Evolutionary conservation across 64 coral and sea anemone genomes (phyloP).

Genomic region (Cladopsammia gracilis): DNA sequence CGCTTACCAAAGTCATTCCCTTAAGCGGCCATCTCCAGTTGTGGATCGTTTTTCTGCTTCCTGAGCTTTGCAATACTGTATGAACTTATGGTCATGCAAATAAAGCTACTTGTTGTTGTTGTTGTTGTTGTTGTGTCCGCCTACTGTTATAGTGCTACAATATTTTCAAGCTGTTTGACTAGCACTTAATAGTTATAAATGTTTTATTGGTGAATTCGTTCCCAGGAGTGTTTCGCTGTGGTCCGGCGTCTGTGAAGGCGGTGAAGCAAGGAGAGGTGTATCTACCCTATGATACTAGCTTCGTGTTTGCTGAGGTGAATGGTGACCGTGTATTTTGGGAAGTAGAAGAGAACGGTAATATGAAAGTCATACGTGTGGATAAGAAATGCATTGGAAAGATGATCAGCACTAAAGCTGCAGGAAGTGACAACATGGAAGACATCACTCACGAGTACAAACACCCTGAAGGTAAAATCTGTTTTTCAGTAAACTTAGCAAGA

Average conservation of each 20-base stretch:
- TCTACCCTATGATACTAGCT: slow-evolving; percentile 51
- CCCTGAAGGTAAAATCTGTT: slow-evolving; percentile 50
- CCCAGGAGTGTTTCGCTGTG: slow-evolving; percentile 63
- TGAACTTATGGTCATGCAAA: no score
- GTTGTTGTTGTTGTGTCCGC: no score
- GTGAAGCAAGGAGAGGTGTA: slow-evolving; percentile 69
- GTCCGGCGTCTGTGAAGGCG: slow-evolving; percentile 63
- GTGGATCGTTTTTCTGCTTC: no score
- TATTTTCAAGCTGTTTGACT: no score
- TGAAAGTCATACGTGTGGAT: slow-evolving; percentile 46
- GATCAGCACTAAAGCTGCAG: slow-evolving; percentile 75
- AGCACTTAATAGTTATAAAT: neutral
- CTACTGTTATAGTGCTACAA: no score
- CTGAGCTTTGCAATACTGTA: no score
- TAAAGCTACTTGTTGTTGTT: no score
- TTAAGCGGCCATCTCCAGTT: no score
- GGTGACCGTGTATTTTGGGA: slow-evolving; percentile 69
- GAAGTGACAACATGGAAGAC: slow-evolving; percentile 51
- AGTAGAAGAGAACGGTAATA: slow-evolving; percentile 36
- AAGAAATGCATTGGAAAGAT: slow-evolving; percentile 63
- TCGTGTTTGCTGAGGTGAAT: slow-evolving; percentile 75
- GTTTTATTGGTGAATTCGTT: neutral
- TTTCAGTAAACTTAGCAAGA: neutral
- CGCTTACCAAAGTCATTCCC: no score
- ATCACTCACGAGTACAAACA: slow-evolving; percentile 63